Conservation (phyloP, 2,113 vertebrate species). For the Panurus biarmicus region DNA sequence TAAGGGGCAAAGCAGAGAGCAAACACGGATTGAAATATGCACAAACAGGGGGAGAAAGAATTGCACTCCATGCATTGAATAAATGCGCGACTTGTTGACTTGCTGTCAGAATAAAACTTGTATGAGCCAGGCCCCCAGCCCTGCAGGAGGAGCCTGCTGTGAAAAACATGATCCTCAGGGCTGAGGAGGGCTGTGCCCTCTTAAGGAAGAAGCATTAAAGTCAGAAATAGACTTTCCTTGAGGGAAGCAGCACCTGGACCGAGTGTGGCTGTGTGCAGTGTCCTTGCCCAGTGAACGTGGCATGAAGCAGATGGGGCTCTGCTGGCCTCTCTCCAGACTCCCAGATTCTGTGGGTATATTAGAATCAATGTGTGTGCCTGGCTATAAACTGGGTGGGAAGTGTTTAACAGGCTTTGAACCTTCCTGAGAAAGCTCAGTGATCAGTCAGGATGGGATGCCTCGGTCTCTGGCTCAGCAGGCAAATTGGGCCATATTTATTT, state of each 20-base stretch:
- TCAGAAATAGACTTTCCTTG: background rate
- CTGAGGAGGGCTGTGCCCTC: background rate
- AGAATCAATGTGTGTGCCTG: background rate
- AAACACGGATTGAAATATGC: background rate
- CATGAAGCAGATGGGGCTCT: conserved; percentile 49
- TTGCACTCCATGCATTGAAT: background rate
- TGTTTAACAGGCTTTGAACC: conserved; percentile 12
- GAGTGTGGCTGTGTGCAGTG: background rate
- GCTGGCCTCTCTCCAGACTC: conserved; percentile 15
- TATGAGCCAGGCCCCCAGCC: background rate
- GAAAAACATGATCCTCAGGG: background rate
- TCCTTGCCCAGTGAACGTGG: background rate
- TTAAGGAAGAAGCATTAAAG: background rate
- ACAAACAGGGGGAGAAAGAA: background rate
- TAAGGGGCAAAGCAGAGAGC: background rate
- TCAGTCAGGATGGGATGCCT: background rate
- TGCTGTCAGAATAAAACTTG: background rate
- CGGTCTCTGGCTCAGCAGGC: background rate
- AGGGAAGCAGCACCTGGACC: background rate
- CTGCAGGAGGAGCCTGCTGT: background rate
- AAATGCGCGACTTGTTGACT: background rate
- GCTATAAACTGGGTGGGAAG: background rate
- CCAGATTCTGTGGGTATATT: conserved; percentile 35
- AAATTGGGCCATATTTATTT: conserved; percentile 1
- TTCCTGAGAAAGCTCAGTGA: background rate